phyloP scores from a whole-genome alignment of 2,888 invertebrate genomes.

The Drosophila falleni region DNA sequence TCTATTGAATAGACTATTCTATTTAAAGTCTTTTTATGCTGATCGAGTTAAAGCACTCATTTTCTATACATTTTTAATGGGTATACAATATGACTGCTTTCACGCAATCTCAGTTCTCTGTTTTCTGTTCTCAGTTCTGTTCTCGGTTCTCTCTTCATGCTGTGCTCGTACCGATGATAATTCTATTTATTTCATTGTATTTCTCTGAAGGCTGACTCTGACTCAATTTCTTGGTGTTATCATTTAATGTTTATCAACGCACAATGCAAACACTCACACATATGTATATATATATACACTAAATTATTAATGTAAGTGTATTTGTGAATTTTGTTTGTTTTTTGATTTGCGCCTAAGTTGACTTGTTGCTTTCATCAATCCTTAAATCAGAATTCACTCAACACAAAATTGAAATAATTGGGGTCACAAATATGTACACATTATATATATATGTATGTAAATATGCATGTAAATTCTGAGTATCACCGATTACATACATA shows the following conservation, averaged over 20 bases:
- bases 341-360: slow-evolving; percentile 47
- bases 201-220: slow-evolving; percentile 32
- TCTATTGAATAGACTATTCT: no score
- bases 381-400: slow-evolving; percentile 32
- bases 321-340: slow-evolving; percentile 35
- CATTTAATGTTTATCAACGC: slow-evolving; percentile 52
- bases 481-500: slow-evolving; percentile 11
- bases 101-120: slow-evolving; percentile 20
- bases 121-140: slow-evolving; percentile 16
- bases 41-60: neutral
- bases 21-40: neutral
- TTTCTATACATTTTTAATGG: slow-evolving; percentile 6
- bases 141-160: slow-evolving; percentile 9
- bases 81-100: slow-evolving; percentile 14
- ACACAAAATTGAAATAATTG: slow-evolving; percentile 43
- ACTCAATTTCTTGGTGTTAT: slow-evolving; percentile 56
- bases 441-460: slow-evolving; percentile 5
- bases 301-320: neutral
- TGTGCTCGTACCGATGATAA: slow-evolving; percentile 29
- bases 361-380: slow-evolving; percentile 50
- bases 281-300: neutral
- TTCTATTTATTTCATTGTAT: slow-evolving; percentile 30
- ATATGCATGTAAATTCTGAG: slow-evolving; percentile 13
- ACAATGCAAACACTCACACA: slow-evolving; percentile 15
- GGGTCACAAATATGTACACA: slow-evolving; percentile 34